Conservation (phyloP, 64 coral and sea anemone genomes). For the Hydrozoanthus tunicans region DNA sequence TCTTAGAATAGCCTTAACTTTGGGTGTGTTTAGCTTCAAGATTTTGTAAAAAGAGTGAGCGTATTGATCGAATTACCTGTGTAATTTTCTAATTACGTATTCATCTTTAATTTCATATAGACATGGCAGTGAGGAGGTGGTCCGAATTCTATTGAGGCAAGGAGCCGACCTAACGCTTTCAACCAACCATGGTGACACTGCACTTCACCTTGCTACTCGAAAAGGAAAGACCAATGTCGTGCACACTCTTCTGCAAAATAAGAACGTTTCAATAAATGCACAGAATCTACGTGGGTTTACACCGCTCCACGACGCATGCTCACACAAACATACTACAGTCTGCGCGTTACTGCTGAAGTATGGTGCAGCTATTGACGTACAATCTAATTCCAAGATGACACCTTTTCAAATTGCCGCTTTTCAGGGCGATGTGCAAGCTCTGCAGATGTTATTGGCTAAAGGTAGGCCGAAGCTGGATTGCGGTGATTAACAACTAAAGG, state of each 20-base stretch:
- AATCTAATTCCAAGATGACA: not conserved
- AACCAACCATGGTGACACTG: conserved; percentile 18
- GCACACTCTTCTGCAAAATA: conserved; percentile 22
- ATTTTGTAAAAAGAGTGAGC: no score
- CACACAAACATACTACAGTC: not conserved
- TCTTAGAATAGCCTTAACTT: no score
- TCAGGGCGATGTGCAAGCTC: not conserved
- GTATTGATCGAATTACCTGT: no score
- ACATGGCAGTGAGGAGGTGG: conserved; percentile 22
- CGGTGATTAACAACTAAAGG: not conserved
- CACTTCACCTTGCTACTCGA: conserved; percentile 33
- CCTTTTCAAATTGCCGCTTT: conserved; percentile 27
- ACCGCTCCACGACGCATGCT: conserved; percentile 29
- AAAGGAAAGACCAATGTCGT: not conserved
- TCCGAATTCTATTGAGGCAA: not conserved
- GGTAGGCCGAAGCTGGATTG: not conserved
- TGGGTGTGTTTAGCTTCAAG: no score
- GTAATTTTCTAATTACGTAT: no score
- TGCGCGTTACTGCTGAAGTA: conserved; percentile 24
- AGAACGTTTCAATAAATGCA: conserved; percentile 4
- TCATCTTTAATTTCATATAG: not conserved
- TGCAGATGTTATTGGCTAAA: conserved; percentile 34
- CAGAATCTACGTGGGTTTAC: conserved; percentile 15
- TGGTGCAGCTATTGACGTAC: not conserved
- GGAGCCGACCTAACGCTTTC: conserved; percentile 12